phyloP scores from a whole-genome alignment of 2,888 invertebrate species.

The Drosophila barbarae region DNA sequence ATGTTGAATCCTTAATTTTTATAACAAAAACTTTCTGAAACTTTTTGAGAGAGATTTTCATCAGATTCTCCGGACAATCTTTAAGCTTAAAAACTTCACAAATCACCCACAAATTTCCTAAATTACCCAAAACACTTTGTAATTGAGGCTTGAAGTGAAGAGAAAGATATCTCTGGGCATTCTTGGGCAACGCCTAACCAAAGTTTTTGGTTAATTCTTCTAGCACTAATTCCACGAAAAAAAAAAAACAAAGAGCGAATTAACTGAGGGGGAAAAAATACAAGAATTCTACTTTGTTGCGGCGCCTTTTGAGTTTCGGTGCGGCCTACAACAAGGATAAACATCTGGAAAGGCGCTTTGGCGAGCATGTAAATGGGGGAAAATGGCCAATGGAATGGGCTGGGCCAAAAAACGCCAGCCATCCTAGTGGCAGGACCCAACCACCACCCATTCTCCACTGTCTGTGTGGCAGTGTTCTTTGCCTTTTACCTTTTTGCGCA shows the following conservation, averaged over 20 bases:
- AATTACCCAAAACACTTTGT: slow-evolving; percentile 12
- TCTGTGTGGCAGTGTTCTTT: slow-evolving; percentile 25
- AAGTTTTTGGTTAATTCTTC: slow-evolving; percentile 37
- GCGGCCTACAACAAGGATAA: slow-evolving; percentile 66
- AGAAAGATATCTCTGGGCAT: slow-evolving; percentile 24
- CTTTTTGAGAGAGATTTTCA: too few species aligned
- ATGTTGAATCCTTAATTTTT: too few species aligned
- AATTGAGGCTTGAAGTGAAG: slow-evolving; percentile 24
- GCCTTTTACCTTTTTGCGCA: slow-evolving; percentile 55
- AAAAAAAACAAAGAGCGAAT: slow-evolving; percentile 24
- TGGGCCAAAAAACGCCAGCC: not conserved
- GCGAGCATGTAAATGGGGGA: slow-evolving; percentile 62
- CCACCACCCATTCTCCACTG: slow-evolving; percentile 1
- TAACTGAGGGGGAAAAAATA: slow-evolving; percentile 32
- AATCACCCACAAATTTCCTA: not conserved
- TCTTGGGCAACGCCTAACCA: slow-evolving; percentile 48
- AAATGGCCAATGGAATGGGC: slow-evolving; percentile 31
- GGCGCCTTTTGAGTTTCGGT: slow-evolving; percentile 44
- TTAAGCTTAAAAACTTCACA: not conserved
- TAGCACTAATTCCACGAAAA: slow-evolving; percentile 39
- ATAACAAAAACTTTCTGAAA: too few species aligned
- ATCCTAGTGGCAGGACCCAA: not conserved
- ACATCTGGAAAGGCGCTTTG: slow-evolving; percentile 65
- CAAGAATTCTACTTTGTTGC: slow-evolving; percentile 47
- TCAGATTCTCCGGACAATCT: too few species aligned